Evolutionary conservation across 2,797 vertebrate genomes (phyloP).

Genomic region (Notamacropus eugenii): DNA sequence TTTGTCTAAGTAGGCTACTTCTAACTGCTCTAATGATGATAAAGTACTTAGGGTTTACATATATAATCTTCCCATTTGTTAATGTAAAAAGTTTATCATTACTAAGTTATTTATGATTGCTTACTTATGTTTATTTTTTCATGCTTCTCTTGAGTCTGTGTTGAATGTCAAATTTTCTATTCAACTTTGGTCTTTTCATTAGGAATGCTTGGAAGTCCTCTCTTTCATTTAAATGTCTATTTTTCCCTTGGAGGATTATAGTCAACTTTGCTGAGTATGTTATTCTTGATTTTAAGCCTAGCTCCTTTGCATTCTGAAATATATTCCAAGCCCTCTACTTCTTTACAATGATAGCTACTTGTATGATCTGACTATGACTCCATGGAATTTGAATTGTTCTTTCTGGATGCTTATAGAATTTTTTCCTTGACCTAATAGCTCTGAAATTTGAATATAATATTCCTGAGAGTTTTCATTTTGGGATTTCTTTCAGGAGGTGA

Average conservation of each 20-base stretch:
- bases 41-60: background rate
- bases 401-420: background rate
- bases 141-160: background rate
- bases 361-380: background rate
- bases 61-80: background rate
- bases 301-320: background rate
- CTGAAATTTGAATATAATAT: background rate
- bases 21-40: background rate
- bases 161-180: background rate
- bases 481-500: background rate
- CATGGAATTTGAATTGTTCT: background rate
- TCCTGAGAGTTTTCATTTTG: background rate
- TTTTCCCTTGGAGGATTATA: background rate
- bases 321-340: background rate
- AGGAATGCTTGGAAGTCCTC: background rate
- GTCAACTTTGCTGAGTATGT: background rate
- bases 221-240: background rate
- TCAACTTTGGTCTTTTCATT: background rate
- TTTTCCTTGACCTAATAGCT: background rate
- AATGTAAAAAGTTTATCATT: background rate
- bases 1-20: background rate
- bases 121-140: background rate
- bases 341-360: background rate
- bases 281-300: background rate
- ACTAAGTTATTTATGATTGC: background rate